A percentile compares a stretch with the other conserved stretches of the same genome.
Evolutionary conservation across 2,797 vertebrate genomes (phyloP).

Genomic region (Bryconaethiops microstoma): DNA sequence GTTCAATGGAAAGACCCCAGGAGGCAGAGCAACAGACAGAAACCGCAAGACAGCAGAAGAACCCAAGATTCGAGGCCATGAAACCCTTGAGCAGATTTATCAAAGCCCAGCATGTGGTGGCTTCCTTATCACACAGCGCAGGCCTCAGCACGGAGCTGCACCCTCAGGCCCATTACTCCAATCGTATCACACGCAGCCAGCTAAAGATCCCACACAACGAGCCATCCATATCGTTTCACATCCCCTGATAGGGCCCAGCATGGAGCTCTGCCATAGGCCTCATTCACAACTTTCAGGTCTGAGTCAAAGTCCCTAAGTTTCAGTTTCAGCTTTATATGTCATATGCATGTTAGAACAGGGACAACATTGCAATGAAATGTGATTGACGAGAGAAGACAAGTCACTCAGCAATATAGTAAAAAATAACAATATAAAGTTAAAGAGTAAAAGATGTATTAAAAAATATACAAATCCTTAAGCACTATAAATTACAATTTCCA

Average conservation of each 20-base stretch:
- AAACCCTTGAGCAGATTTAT: constrained; percentile 26
- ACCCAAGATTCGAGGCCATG: constrained; percentile 18
- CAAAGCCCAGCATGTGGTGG: constrained; percentile 24
- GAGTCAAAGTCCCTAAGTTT: constrained; percentile 20
- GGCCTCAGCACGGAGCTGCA: constrained; percentile 33
- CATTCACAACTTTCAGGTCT: constrained; percentile 22
- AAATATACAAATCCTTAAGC: no score
- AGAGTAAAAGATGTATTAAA: no score
- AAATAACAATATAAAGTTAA: no score
- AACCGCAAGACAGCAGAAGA: constrained; percentile 22
- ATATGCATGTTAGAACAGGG: no score
- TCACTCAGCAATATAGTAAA: no score
- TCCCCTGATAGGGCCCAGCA: constrained; percentile 17
- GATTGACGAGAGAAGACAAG: no score
- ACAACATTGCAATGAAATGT: no score
- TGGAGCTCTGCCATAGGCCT: constrained; percentile 26
- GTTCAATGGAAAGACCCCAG: constrained; percentile 18
- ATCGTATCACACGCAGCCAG: constrained; percentile 42
- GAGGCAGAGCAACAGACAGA: constrained; percentile 17
- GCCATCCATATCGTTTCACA: constrained; percentile 34
- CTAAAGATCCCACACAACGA: constrained; percentile 29
- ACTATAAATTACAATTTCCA: no score
- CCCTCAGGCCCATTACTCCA: constrained; percentile 46
- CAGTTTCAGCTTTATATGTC: no score
- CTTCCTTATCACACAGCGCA: constrained; percentile 47